Conservation (phyloP, 92 coral and sea anemone species). For the Parazoanthus atlanticus region DNA sequence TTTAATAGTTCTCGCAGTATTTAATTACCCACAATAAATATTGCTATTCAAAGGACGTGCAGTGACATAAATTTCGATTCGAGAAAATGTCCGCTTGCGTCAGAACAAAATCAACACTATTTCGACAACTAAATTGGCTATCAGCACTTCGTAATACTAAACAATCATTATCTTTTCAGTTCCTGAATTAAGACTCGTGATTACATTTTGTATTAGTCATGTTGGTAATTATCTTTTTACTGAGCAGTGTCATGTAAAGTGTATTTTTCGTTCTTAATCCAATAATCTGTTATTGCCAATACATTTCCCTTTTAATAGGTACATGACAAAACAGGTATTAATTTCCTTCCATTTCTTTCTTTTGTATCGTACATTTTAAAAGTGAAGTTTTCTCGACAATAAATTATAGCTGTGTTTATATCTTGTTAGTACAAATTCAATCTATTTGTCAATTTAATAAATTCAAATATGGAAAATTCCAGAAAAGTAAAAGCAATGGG, state of each 20-base stretch:
- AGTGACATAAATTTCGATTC: neutral
- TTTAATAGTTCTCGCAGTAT: neutral
- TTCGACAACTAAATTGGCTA: neutral
- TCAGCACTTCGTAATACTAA: neutral
- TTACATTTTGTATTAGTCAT: neutral
- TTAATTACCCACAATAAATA: neutral
- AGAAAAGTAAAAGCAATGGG: neutral
- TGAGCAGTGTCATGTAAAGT: neutral
- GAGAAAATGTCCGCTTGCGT: neutral
- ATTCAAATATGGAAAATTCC: neutral
- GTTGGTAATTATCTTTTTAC: neutral
- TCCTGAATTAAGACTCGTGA: neutral
- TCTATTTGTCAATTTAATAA: neutral
- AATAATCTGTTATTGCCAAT: neutral
- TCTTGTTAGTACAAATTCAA: neutral
- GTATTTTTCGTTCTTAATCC: neutral
- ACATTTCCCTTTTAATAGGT: neutral
- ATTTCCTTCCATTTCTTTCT: neutral
- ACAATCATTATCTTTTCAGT: neutral
- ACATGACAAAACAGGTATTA: neutral
- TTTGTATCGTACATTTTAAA: neutral
- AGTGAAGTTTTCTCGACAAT: neutral
- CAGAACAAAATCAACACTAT: neutral
- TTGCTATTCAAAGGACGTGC: neutral
- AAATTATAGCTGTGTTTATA: neutral